These are phyloP conservation scores for Brachionus calyciflorus DNA, from an alignment of 1,140 invertebrate genomes.

Conservation along the genomic window DNA sequence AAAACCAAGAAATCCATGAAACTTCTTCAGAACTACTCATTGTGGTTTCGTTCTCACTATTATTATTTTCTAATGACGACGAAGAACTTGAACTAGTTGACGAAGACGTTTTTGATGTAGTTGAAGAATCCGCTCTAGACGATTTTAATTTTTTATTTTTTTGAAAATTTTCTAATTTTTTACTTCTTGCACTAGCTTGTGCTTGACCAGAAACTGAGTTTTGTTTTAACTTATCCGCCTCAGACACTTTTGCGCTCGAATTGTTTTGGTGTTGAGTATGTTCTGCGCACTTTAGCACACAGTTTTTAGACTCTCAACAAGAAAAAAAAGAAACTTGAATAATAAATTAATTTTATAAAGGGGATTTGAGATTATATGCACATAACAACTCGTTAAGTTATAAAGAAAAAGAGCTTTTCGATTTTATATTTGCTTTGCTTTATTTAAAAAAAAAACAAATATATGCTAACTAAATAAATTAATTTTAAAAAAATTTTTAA, in stretches of 20 bases:
- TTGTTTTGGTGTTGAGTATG: neutral
- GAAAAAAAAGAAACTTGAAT: no score
- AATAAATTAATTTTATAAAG: neutral
- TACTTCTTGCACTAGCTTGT: neutral
- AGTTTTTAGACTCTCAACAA: constrained; percentile 6
- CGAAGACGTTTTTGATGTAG: constrained; percentile 26
- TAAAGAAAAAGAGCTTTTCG: no score
- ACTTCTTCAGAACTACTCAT: constrained; percentile 64
- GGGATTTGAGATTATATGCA: no score
- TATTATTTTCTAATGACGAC: constrained; percentile 25
- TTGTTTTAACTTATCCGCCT: neutral
- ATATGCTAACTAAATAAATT: no score
- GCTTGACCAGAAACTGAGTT: neutral
- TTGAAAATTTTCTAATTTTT: constrained; percentile 24
- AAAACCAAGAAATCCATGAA: constrained; percentile 99
- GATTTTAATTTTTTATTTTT: constrained; percentile 21
- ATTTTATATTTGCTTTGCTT: no score
- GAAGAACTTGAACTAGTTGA: constrained; percentile 28
- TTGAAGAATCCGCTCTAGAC: constrained; percentile 7
- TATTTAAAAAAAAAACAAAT: no score
- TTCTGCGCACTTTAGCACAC: neutral
- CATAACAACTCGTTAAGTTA: no score
- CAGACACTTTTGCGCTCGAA: constrained; percentile 22
- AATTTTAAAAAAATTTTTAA: no score
- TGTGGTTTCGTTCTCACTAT: constrained; percentile 39